phyloP scores from a whole-genome alignment of 92 coral and sea anemone genomes.

The Palythoa heliodiscus region DNA sequence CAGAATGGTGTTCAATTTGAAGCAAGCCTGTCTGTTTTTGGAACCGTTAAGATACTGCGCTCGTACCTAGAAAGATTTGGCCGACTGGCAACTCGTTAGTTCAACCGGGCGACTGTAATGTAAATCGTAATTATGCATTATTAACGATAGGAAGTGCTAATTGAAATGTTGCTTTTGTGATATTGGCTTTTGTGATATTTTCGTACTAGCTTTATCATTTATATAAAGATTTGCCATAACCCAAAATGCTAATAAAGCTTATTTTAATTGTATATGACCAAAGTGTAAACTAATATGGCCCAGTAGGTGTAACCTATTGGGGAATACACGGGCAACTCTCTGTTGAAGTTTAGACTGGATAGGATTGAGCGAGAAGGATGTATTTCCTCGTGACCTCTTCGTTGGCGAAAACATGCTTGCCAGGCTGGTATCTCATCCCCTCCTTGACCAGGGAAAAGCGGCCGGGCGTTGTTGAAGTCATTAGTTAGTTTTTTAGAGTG shows the following conservation, averaged over 20 bases:
- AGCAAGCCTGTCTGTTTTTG: too few species aligned
- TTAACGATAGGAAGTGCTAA: background rate
- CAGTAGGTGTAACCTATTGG: too few species aligned
- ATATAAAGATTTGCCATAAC: background rate
- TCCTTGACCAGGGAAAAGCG: background rate
- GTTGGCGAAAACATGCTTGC: too few species aligned
- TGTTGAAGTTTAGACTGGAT: too few species aligned
- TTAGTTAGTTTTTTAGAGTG: background rate
- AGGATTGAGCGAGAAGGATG: too few species aligned
- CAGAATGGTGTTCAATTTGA: too few species aligned
- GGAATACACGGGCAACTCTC: too few species aligned
- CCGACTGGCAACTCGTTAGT: background rate
- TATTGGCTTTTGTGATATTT: background rate
- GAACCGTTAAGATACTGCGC: too few species aligned
- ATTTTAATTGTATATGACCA: too few species aligned
- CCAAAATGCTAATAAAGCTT: background rate
- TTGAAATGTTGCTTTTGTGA: background rate
- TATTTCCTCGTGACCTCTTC: too few species aligned
- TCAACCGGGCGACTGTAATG: background rate
- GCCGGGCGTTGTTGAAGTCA: background rate
- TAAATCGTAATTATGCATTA: background rate
- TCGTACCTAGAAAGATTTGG: too few species aligned
- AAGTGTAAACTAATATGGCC: too few species aligned
- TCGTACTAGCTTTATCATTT: background rate
- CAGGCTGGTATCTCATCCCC: background rate